phyloP scores from a whole-genome alignment of 2,113 vertebrate genomes.

The Brienomyrus brachyistius region DNA sequence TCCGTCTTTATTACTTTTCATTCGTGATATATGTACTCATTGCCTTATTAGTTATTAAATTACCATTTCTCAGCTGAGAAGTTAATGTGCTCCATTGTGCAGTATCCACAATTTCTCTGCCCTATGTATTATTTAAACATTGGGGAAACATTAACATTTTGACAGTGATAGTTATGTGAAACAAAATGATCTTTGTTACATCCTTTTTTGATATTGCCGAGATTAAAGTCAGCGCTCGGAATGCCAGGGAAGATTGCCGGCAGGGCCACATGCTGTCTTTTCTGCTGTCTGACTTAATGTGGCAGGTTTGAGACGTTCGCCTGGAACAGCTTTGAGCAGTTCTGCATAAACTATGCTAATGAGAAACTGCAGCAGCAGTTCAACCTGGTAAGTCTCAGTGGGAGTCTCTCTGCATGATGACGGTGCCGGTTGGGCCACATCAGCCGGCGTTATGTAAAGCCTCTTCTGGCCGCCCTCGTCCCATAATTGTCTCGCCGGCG shows the following conservation, averaged over 20 bases:
- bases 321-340: slow-evolving; percentile 73
- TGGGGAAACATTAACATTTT: background rate
- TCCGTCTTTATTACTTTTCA: background rate
- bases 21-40: background rate
- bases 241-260: background rate
- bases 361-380: slow-evolving; percentile 75
- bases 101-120: background rate
- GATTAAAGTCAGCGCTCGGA: background rate
- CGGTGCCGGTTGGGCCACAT: background rate
- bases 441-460: background rate
- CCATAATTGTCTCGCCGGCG: background rate
- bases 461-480: background rate
- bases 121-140: background rate
- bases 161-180: background rate
- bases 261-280: background rate
- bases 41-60: background rate
- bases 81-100: background rate
- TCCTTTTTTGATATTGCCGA: background rate
- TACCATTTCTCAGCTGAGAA: background rate
- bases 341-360: slow-evolving; percentile 74
- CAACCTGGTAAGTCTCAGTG: slow-evolving; percentile 55
- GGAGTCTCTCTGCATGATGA: background rate
- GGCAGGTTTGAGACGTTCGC: slow-evolving; percentile 71
- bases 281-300: slow-evolving; percentile 14
- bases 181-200: background rate